Percentiles rank a stretch among this genome's conserved stretches.
These are phyloP conservation scores for Ganaspis brasiliensis DNA, from an alignment of 2,888 invertebrate species.

Conservation along the genomic window DNA sequence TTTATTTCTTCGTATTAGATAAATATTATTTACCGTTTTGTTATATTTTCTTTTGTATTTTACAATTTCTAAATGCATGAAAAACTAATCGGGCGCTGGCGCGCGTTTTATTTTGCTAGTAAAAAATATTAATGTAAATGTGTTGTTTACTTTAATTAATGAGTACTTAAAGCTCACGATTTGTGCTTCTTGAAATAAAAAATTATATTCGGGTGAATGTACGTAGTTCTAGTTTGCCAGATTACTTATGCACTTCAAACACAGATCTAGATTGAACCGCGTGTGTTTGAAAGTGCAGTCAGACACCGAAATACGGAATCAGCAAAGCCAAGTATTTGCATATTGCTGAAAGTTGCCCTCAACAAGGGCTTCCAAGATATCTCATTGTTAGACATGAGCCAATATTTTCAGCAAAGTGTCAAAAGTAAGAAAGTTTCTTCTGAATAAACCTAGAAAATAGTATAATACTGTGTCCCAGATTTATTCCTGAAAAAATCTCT, in stretches of 20 bases:
- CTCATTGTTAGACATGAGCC: conserved; percentile 17
- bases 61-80: too few relatives aligned
- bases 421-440: conserved; percentile 18
- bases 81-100: too few relatives aligned
- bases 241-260: conserved; percentile 43
- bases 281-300: conserved; percentile 40
- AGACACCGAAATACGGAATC: conserved; percentile 41
- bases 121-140: too few relatives aligned
- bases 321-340: conserved; percentile 43
- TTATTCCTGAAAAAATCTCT: background rate
- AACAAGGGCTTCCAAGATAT: conserved; percentile 26
- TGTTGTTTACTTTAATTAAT: background rate
- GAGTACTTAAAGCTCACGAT: background rate
- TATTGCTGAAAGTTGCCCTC: conserved; percentile 41
- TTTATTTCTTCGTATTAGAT: too few relatives aligned
- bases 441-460: conserved; percentile 5
- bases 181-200: background rate
- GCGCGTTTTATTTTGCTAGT: too few relatives aligned
- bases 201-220: conserved; percentile 14
- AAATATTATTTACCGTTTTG: too few relatives aligned
- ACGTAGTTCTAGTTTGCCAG: conserved; percentile 28
- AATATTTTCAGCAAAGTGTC: conserved; percentile 26
- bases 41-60: too few relatives aligned
- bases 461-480: conserved; percentile 10
- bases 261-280: conserved; percentile 36